These are phyloP conservation scores for Leontocebus nigricollis DNA, from an alignment of 2,797 vertebrate genomes.

Conservation along the genomic window DNA sequence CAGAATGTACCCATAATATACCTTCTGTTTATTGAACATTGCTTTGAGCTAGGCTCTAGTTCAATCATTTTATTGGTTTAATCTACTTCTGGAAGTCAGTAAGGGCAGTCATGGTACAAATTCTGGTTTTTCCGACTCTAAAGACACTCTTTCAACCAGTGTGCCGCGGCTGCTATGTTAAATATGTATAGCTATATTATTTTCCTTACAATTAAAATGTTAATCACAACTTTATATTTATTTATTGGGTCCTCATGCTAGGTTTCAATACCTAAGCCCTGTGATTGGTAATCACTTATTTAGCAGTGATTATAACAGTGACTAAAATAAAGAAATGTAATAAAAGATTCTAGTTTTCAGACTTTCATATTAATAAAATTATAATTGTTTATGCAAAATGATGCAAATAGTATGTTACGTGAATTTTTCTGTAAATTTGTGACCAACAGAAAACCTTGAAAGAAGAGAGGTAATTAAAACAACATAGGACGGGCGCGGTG, in stretches of 20 bases:
- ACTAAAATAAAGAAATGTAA: not conserved
- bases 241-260: not conserved
- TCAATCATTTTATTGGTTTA: not conserved
- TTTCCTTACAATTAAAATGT: not conserved
- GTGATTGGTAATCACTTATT: not conserved
- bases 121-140: not conserved
- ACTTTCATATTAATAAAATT: not conserved
- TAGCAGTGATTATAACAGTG: not conserved
- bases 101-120: not conserved
- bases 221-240: not conserved
- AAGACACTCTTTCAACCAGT: not conserved
- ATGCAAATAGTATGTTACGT: not conserved
- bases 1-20: not conserved
- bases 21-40: not conserved
- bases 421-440: not conserved
- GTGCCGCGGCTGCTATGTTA: not conserved
- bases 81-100: not conserved
- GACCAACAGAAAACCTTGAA: not conserved
- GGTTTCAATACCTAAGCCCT: not conserved
- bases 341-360: not conserved
- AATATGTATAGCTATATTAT: not conserved
- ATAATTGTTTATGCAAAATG: not conserved
- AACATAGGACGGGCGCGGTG: not conserved
- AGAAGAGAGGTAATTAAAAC: not conserved
- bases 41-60: not conserved